A percentile compares a stretch with the other conserved stretches of the same genome.
Conservation (phyloP, 2,888 invertebrate genomes). For the Neoascia interrupta region DNA sequence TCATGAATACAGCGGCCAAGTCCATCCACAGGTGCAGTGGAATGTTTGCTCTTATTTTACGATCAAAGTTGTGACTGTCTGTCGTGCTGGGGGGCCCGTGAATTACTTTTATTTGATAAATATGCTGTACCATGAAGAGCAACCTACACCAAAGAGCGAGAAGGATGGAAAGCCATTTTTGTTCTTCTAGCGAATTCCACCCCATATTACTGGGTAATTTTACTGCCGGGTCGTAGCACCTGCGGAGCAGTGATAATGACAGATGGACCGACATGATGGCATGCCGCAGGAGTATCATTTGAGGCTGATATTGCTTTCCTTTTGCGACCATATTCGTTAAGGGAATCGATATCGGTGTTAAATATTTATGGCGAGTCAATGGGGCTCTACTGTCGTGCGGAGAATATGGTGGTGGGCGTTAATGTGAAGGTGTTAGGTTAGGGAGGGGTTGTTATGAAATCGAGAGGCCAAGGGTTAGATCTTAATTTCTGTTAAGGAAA, state of each 20-base stretch:
- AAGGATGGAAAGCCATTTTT: background rate
- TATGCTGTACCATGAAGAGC: slow-evolving; percentile 14
- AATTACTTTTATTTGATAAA: slow-evolving; percentile 37
- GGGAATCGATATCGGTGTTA: slow-evolving; percentile 6
- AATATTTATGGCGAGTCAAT: slow-evolving; percentile 17
- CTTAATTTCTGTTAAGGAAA: too few relatives aligned
- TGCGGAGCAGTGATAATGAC: slow-evolving; percentile 15
- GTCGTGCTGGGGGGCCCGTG: background rate
- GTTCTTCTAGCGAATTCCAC: background rate
- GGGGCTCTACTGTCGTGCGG: too few relatives aligned
- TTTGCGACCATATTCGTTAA: background rate
- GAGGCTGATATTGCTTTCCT: background rate
- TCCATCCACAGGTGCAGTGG: slow-evolving; percentile 32
- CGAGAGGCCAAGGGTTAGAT: too few relatives aligned
- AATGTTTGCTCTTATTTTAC: slow-evolving; percentile 10
- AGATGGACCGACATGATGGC: slow-evolving; percentile 14
- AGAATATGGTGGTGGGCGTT: too few relatives aligned
- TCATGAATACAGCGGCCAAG: slow-evolving; percentile 7
- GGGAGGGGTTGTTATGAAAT: too few relatives aligned
- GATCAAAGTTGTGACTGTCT: slow-evolving; percentile 27
- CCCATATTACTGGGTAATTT: background rate
- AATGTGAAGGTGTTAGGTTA: too few relatives aligned
- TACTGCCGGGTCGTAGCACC: slow-evolving; percentile 10
- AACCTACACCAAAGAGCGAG: background rate
- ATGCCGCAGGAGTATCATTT: slow-evolving; percentile 19